A percentile compares a stretch with the other conserved stretches of the same genome.
phyloP scores from a whole-genome alignment of 2,888 invertebrate genomes.

The Trilocha varians region DNA sequence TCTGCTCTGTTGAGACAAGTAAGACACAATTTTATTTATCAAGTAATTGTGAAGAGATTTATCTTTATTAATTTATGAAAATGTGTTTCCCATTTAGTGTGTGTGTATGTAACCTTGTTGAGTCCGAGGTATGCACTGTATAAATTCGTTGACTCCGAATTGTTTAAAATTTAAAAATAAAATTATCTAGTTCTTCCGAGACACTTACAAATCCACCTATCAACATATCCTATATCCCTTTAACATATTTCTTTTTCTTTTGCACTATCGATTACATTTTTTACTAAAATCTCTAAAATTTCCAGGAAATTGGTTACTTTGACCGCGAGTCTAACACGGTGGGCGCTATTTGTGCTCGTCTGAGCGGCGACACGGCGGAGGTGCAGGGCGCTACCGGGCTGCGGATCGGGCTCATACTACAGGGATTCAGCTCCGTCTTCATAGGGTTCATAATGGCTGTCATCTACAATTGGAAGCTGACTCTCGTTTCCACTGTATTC shows the following conservation, averaged over 20 bases:
- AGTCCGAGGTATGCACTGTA: too few relatives aligned
- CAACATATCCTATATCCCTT: too few relatives aligned
- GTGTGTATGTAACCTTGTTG: too few relatives aligned
- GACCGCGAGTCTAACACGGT: constrained; percentile 75
- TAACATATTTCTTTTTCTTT: too few relatives aligned
- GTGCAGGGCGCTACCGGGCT: constrained; percentile 78
- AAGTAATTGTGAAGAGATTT: background rate
- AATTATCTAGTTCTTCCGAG: too few relatives aligned
- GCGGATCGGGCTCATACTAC: constrained; percentile 73
- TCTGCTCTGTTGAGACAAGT: constrained; percentile 72
- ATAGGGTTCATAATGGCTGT: constrained; percentile 73
- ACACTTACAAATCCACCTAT: too few relatives aligned
- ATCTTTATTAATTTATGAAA: too few relatives aligned
- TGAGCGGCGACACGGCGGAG: constrained; percentile 77
- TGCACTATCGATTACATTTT: too few relatives aligned
- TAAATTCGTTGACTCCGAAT: too few relatives aligned
- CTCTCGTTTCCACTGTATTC: constrained; percentile 73
- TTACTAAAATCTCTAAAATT: too few relatives aligned
- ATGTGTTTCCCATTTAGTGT: too few relatives aligned
- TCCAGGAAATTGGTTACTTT: constrained; percentile 75
- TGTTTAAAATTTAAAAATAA: background rate
- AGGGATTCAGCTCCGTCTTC: constrained; percentile 73
- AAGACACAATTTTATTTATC: constrained; percentile 4
- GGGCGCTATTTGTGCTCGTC: constrained; percentile 75
- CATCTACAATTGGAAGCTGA: constrained; percentile 75